A percentile compares a stretch with the other conserved stretches of the same genome.
Conservation (phyloP, 1,140 invertebrate genomes). For the Rhynchophorus ferrugineus region DNA sequence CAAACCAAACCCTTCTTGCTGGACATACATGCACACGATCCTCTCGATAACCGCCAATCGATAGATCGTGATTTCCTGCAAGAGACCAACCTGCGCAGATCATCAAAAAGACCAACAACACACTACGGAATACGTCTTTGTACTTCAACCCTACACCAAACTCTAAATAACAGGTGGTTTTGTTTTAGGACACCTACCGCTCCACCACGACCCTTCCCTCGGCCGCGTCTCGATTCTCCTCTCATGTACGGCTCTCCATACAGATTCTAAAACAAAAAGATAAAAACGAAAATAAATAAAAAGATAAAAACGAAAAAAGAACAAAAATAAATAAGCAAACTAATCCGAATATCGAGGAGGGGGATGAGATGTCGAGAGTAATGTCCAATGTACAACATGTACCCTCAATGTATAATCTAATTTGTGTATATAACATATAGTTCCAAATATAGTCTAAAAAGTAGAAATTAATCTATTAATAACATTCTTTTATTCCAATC, state of each 20-base stretch:
- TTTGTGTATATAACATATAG: too few relatives aligned
- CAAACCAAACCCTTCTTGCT: too few relatives aligned
- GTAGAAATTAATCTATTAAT: too few relatives aligned
- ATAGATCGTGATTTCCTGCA: too few relatives aligned
- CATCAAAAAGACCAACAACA: background rate
- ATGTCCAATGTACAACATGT: too few relatives aligned
- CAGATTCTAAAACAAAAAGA: constrained; percentile 41
- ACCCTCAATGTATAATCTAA: too few relatives aligned
- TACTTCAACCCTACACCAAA: constrained; percentile 1
- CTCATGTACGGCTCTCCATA: constrained; percentile 39
- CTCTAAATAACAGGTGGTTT: constrained; percentile 3
- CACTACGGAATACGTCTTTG: background rate
- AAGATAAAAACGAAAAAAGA: constrained; percentile 27
- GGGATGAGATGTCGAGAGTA: too few relatives aligned
- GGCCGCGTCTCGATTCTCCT: constrained; percentile 39
- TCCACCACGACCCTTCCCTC: constrained; percentile 40
- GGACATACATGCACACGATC: too few relatives aligned
- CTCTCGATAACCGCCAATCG: too few relatives aligned
- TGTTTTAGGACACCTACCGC: constrained; percentile 42
- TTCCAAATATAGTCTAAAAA: too few relatives aligned
- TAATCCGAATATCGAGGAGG: background rate
- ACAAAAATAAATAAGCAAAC: constrained; percentile 6
- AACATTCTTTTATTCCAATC: too few relatives aligned
- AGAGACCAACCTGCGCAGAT: background rate
- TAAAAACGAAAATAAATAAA: constrained; percentile 35